These are phyloP conservation scores for Apotomis turbidana DNA, from an alignment of 2,888 invertebrate species.

Conservation along the genomic window DNA sequence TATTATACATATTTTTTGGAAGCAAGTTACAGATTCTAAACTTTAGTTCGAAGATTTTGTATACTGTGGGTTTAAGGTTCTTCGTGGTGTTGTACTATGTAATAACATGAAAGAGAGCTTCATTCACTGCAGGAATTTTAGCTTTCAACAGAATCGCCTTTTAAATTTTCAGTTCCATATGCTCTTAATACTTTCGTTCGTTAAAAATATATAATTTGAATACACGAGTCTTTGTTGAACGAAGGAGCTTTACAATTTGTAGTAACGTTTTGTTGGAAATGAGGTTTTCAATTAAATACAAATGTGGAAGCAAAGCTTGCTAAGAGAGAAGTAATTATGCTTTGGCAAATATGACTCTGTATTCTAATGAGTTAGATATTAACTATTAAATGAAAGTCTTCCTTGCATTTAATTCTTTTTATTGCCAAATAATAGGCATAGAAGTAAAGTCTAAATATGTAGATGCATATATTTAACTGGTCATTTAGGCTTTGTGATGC, in stretches of 20 bases:
- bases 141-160: slow-evolving; percentile 56
- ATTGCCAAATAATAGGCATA: no score
- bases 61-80: slow-evolving; percentile 46
- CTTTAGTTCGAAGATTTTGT: background rate
- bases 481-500: no score
- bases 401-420: no score
- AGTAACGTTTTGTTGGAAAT: background rate
- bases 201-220: slow-evolving; percentile 47
- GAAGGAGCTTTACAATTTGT: background rate
- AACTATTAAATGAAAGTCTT: background rate
- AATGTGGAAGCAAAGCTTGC: background rate
- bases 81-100: slow-evolving; percentile 29
- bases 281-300: background rate
- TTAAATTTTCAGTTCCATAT: slow-evolving; percentile 55
- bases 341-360: background rate
- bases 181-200: slow-evolving; percentile 52
- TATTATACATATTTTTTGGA: fast-evolving
- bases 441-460: no score
- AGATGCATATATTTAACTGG: no score
- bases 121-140: slow-evolving; percentile 54
- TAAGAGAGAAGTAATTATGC: background rate
- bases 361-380: background rate
- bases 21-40: slow-evolving; percentile 25
- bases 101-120: slow-evolving; percentile 48
- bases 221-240: slow-evolving; percentile 1